Evolutionary conservation across 2,888 invertebrate species (phyloP), one percentile per base, ranked within the genome.

Genomic region (Atherix ibis): DNA sequence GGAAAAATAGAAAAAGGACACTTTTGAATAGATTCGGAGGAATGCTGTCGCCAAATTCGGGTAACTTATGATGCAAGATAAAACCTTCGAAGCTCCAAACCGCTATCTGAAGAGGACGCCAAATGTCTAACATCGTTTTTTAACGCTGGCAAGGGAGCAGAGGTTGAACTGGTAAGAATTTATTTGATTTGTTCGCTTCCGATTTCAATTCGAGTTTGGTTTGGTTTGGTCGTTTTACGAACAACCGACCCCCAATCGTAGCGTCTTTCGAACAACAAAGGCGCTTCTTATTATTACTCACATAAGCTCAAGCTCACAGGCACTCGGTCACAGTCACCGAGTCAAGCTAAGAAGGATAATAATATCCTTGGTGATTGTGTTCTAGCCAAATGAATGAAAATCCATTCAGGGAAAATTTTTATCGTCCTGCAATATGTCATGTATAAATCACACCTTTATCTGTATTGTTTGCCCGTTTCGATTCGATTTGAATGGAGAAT

Each of bases 401-500:
- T 40, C 40, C 40, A 40, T 40, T 40, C 37, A 30, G 29, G 37
- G 32, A 37, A 37, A 37, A 34, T 35, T 40, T 40, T 40, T 40
- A 40, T 40, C 40, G 40, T 35, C 35, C 33, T 35, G 37, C 40
- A 37, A 40, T 40, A 40, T 40, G 40, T 40, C 40, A 40, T 37
- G 33, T 40, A 40, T 40, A 40, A 40, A 40, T 40, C 40, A 40
- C 40, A 40, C 40, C 40, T 40, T 40, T 40, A 40, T 40, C 40
- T 37, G 31, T 37, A 37, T 37, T 37, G 33, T 40, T 35, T 35
- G 35, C n/a, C n/a, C n/a, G n/a, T n/a, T n/a, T n/a, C n/a, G n/a
- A n/a, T n/a, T n/a, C n/a, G n/a, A n/a, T n/a, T n/a, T n/a, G n/a
- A n/a, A n/a, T n/a, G n/a, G n/a, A n/a, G n/a, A n/a, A n/a, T n/a